Percentiles rank a stretch among this genome's conserved stretches.
Conservation (phyloP, 53 echinoderm and acorn worm genomes). For the Luidia sarsii region DNA sequence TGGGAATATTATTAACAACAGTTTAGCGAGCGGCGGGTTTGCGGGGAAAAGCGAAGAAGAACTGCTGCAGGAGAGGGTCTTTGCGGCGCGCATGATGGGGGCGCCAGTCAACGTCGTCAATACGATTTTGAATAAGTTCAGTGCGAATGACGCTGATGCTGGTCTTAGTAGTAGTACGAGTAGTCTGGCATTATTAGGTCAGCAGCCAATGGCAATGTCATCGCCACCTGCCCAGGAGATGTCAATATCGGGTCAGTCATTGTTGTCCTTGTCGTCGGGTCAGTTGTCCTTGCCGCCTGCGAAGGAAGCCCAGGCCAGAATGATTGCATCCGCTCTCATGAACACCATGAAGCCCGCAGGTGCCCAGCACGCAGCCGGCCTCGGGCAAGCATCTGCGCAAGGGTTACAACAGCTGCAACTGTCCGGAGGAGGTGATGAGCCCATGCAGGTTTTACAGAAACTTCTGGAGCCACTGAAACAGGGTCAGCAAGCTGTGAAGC, state of each 20-base stretch:
- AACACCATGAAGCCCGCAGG: neutral
- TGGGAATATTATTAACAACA: too few relatives aligned
- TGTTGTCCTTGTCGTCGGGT: neutral
- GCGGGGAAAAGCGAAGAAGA: neutral
- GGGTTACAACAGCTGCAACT: neutral
- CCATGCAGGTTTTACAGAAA: neutral
- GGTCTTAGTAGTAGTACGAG: neutral
- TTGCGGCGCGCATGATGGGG: slow-evolving; percentile 56
- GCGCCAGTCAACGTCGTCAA: slow-evolving; percentile 12
- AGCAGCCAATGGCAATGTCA: too few relatives aligned
- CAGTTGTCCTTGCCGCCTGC: slow-evolving; percentile 5
- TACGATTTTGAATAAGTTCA: neutral
- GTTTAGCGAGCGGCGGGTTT: neutral
- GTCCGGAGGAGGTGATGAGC: neutral
- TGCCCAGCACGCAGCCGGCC: too few relatives aligned
- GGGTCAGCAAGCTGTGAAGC: neutral
- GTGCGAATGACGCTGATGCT: neutral
- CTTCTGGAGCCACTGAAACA: neutral
- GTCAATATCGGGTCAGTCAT: too few relatives aligned
- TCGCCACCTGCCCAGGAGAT: too few relatives aligned
- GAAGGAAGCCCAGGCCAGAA: slow-evolving; percentile 31
- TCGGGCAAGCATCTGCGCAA: neutral
- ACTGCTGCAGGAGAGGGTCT: slow-evolving; percentile 23
- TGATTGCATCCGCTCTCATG: slow-evolving; percentile 32
- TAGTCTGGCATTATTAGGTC: too few relatives aligned